These are phyloP conservation scores for Takifugu bimaculatus DNA, from an alignment of 2,113 vertebrate species.

Conservation along the genomic window DNA sequence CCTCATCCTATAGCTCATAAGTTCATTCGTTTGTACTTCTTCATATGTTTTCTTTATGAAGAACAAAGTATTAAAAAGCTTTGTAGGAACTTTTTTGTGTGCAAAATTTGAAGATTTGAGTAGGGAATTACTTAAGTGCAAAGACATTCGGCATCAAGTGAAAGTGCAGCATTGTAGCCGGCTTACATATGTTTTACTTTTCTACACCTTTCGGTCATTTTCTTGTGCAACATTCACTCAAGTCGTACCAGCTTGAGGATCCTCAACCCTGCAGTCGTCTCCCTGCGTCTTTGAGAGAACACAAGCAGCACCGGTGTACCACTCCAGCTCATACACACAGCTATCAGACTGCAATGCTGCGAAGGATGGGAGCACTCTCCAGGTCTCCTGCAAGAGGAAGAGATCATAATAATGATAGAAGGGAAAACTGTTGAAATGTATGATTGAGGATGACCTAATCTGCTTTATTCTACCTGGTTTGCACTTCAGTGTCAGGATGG, in stretches of 20 bases:
- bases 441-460: neutral
- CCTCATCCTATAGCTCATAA: too few relatives aligned
- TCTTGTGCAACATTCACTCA: neutral
- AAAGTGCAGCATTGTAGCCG: too few relatives aligned
- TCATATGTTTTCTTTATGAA: too few relatives aligned
- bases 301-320: constrained; percentile 89
- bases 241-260: constrained; percentile 82
- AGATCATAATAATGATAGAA: neutral
- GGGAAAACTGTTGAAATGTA: neutral
- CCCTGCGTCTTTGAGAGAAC: constrained; percentile 84
- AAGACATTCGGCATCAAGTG: too few relatives aligned
- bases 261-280: constrained; percentile 85
- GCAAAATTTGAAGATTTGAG: too few relatives aligned
- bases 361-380: constrained; percentile 84
- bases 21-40: too few relatives aligned
- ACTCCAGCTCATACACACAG: constrained; percentile 86
- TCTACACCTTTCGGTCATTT: neutral
- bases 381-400: constrained; percentile 77
- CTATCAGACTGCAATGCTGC: constrained; percentile 47
- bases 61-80: too few relatives aligned
- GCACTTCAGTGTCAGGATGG: constrained; percentile 83
- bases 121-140: too few relatives aligned
- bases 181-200: too few relatives aligned
- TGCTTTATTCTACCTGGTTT: constrained; percentile 78
- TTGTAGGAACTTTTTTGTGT: too few relatives aligned